Conservation (phyloP, 2,113 vertebrate species). For the Gnathonemus echidnorhynchus region DNA sequence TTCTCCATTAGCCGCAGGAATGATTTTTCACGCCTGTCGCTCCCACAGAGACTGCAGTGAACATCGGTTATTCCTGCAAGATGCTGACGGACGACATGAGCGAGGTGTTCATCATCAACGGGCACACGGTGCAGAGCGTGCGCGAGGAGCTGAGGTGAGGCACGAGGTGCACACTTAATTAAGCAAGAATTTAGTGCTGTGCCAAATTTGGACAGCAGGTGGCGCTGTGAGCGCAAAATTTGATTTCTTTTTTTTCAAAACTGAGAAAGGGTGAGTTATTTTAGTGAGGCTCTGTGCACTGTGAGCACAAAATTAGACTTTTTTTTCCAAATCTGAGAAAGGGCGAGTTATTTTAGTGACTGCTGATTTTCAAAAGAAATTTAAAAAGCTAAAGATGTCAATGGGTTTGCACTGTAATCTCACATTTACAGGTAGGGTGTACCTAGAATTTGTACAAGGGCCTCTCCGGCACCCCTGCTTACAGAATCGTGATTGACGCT, state of each 20-base stretch:
- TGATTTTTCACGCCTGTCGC: neutral
- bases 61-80: slow-evolving; percentile 92
- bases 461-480: neutral
- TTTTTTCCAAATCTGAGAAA: neutral
- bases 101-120: slow-evolving; percentile 78
- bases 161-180: neutral
- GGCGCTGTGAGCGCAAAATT: neutral
- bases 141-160: slow-evolving; percentile 82
- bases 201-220: neutral
- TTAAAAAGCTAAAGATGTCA: neutral
- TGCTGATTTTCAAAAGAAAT: neutral
- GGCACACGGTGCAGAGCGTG: slow-evolving; percentile 82
- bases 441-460: neutral
- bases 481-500: neutral
- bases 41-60: slow-evolving; percentile 79
- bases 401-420: neutral
- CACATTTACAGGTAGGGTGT: neutral
- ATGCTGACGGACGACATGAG: slow-evolving; percentile 89
- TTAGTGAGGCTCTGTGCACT: neutral
- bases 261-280: neutral
- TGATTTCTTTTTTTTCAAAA: neutral
- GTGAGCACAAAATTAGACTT: neutral
- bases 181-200: neutral
- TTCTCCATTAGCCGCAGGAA: neutral
- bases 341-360: neutral